phyloP scores from a whole-genome alignment of 2,888 invertebrate genomes.

The Noctua janthina region DNA sequence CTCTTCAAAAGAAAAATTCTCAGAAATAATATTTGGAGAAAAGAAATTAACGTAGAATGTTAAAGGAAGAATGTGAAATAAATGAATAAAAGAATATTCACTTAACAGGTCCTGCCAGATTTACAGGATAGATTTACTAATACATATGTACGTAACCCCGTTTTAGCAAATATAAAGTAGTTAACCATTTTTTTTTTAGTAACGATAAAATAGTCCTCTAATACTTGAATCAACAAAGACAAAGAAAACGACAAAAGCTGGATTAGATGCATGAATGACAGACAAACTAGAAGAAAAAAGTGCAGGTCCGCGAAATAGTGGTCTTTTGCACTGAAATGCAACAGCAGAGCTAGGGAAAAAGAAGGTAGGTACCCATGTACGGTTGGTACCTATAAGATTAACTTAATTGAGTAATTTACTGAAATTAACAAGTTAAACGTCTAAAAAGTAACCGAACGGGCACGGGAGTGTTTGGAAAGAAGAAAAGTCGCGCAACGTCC shows the following conservation, averaged over 20 bases:
- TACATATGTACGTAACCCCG: not conserved
- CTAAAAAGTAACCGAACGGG: not conserved
- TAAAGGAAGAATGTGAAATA: not conserved
- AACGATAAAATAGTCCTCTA: not conserved
- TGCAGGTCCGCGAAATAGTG: not conserved
- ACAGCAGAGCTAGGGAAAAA: not conserved
- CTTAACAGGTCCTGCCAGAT: not conserved
- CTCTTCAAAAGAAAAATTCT: conserved; percentile 63
- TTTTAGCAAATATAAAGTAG: not conserved
- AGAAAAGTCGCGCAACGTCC: not conserved
- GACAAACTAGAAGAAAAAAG: not conserved
- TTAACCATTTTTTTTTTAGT: not conserved
- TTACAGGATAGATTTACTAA: not conserved
- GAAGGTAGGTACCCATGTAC: not conserved
- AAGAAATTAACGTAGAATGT: conserved; percentile 33
- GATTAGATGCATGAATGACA: not conserved
- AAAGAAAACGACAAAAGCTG: not conserved
- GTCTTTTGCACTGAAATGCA: not conserved
- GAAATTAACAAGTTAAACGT: not conserved
- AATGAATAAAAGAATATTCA: not conserved
- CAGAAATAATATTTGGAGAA: conserved; percentile 39
- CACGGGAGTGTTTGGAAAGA: not conserved
- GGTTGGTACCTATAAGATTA: not conserved
- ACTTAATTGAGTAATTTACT: not conserved
- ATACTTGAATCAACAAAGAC: not conserved